phyloP scores from a whole-genome alignment of 2,888 invertebrate species.

The Lasioglossum pauxillum region DNA sequence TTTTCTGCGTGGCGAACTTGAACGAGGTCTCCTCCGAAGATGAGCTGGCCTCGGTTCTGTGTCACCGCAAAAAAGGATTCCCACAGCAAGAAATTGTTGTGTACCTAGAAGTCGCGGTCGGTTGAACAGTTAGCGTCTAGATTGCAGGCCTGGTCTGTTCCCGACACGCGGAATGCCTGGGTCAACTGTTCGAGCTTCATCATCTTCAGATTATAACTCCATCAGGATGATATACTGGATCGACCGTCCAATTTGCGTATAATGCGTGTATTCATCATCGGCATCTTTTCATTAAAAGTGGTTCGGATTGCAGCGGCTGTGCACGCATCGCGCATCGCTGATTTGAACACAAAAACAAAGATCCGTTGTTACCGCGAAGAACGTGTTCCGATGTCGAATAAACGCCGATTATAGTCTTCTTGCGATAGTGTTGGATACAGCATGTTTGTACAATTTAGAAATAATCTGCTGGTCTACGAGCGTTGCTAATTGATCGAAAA shows the following conservation, averaged over 20 bases:
- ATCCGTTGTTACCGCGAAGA: neutral
- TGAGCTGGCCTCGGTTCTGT: slow-evolving; percentile 27
- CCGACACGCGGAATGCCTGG: slow-evolving; percentile 34
- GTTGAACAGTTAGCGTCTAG: slow-evolving; percentile 33
- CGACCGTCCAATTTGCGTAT: neutral
- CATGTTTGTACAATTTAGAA: neutral
- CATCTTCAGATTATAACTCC: slow-evolving; percentile 17
- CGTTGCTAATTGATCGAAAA: neutral
- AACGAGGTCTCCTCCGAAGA: slow-evolving; percentile 36
- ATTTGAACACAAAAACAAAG: neutral
- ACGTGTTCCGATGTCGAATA: neutral
- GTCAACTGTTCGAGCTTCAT: slow-evolving; percentile 32
- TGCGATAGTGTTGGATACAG: neutral
- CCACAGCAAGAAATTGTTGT: slow-evolving; percentile 51
- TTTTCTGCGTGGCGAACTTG: slow-evolving; percentile 26
- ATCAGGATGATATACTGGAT: slow-evolving; percentile 8
- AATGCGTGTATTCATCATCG: neutral
- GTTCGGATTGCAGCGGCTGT: neutral
- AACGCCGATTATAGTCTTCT: neutral
- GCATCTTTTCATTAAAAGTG: neutral
- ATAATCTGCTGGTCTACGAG: neutral
- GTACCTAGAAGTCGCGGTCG: slow-evolving; percentile 28
- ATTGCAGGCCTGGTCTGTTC: slow-evolving; percentile 38
- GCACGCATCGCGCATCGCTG: neutral
- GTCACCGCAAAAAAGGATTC: slow-evolving; percentile 44